Evolutionary conservation across 2,888 invertebrate genomes (phyloP).

Genomic region (Nomada fucata): DNA sequence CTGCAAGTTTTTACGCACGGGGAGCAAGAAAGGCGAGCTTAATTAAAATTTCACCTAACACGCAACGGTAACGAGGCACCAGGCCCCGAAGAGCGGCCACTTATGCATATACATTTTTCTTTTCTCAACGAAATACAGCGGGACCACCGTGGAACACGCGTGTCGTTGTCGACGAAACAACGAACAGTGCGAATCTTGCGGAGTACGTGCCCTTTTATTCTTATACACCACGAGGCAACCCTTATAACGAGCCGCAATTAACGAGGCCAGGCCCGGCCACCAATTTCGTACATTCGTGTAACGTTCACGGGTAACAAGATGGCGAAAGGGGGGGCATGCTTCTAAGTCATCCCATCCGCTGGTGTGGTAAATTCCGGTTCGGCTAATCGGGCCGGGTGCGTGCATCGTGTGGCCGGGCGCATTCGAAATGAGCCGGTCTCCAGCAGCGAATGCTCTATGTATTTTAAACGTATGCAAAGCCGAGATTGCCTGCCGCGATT

Average conservation of each 20-base stretch:
- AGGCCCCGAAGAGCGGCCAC: background rate
- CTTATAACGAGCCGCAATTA: constrained; percentile 74
- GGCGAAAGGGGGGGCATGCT: constrained; percentile 19
- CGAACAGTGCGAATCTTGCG: background rate
- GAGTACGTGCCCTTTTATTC: constrained; percentile 12
- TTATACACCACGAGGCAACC: constrained; percentile 44
- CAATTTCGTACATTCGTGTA: constrained; percentile 70
- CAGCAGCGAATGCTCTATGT: constrained; percentile 40
- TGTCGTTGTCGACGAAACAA: constrained; percentile 27
- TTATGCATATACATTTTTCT: background rate
- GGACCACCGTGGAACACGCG: constrained; percentile 27
- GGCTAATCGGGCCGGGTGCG: constrained; percentile 54
- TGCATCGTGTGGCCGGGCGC: constrained; percentile 51
- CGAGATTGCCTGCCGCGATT: constrained; percentile 60
- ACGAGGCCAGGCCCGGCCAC: constrained; percentile 67
- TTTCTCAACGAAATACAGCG: background rate
- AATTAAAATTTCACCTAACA: constrained; percentile 38
- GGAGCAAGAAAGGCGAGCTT: background rate
- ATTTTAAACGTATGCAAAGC: constrained; percentile 63
- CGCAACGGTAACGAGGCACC: constrained; percentile 21
- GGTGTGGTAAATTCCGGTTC: constrained; percentile 48
- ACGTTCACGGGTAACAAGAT: background rate
- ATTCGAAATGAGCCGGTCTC: constrained; percentile 60
- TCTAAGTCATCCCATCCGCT: constrained; percentile 63
- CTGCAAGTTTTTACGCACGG: constrained; percentile 12